phyloP scores from a whole-genome alignment of 2,888 invertebrate genomes.

The Euplexia lucipara region DNA sequence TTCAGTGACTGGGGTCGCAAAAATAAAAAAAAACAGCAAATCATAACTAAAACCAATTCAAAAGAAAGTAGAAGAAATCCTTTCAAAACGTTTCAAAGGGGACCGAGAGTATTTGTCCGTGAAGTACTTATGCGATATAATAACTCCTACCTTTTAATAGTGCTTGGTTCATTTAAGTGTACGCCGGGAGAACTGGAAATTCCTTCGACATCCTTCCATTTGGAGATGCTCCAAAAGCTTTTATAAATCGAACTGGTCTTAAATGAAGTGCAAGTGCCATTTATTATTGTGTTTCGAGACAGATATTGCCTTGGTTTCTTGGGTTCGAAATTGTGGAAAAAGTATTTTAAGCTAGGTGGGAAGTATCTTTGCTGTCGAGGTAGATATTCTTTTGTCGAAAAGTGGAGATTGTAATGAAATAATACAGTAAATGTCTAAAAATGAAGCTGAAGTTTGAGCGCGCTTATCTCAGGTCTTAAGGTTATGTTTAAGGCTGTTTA shows the following conservation, averaged over 20 bases:
- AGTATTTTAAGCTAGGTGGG: slow-evolving; percentile 25
- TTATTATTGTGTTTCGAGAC: slow-evolving; percentile 64
- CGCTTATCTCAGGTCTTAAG: too few species aligned
- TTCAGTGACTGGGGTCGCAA: neutral
- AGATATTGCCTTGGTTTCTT: slow-evolving; percentile 36
- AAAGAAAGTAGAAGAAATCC: slow-evolving; percentile 40
- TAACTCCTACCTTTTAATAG: slow-evolving; percentile 79
- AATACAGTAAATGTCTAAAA: too few species aligned
- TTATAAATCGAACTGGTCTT: slow-evolving; percentile 82
- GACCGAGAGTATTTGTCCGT: slow-evolving; percentile 45
- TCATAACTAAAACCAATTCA: slow-evolving; percentile 52
- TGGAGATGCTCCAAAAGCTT: slow-evolving; percentile 86
- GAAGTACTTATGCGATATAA: slow-evolving; percentile 65
- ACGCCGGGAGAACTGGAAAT: slow-evolving; percentile 60
- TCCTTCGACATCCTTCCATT: slow-evolving; percentile 72
- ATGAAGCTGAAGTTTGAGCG: too few species aligned
- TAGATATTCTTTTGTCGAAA: neutral
- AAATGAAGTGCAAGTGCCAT: slow-evolving; percentile 74
- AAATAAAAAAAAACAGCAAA: slow-evolving; percentile 28
- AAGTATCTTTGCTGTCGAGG: neutral
- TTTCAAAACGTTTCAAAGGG: slow-evolving; percentile 43
- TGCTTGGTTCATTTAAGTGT: slow-evolving; percentile 72
- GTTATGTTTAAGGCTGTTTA: too few species aligned
- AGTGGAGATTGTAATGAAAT: neutral
- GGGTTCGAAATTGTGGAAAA: neutral